phyloP scores from a whole-genome alignment of 1,140 invertebrate genomes.

The Saccostrea glomerata region DNA sequence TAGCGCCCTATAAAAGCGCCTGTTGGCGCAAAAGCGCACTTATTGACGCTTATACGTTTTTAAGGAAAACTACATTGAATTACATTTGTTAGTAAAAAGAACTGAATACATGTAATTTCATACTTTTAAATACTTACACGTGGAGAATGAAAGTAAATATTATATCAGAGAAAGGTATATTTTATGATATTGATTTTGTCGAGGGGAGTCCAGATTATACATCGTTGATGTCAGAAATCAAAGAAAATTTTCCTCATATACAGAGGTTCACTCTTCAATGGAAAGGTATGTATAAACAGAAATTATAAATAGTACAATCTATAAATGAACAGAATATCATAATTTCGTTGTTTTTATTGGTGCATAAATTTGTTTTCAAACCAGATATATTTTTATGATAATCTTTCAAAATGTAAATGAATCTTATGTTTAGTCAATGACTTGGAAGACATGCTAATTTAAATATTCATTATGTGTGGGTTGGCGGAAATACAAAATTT shows the following conservation, averaged over 20 bases:
- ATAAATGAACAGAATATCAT: too few relatives aligned
- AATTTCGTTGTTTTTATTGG: too few relatives aligned
- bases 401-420: not conserved
- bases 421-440: not conserved
- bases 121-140: not conserved
- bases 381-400: not conserved
- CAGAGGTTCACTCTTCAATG: not conserved
- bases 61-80: not conserved
- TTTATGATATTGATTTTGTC: not conserved
- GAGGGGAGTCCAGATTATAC: not conserved
- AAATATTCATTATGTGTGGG: not conserved
- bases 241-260: not conserved
- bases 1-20: constrained; percentile 30
- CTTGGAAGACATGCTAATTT: not conserved
- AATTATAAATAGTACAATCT: too few relatives aligned
- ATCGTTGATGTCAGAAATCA: not conserved
- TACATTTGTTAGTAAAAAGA: too few relatives aligned
- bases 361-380: not conserved
- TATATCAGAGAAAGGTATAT: not conserved
- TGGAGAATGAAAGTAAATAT: constrained; percentile 1
- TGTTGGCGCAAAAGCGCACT: not conserved
- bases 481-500: not conserved
- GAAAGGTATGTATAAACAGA: constrained; percentile 17
- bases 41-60: not conserved
- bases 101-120: not conserved